A percentile compares a stretch with the other conserved stretches of the same genome.
Conservation (phyloP, 2,113 vertebrate species). For the Casuarius casuarius region DNA sequence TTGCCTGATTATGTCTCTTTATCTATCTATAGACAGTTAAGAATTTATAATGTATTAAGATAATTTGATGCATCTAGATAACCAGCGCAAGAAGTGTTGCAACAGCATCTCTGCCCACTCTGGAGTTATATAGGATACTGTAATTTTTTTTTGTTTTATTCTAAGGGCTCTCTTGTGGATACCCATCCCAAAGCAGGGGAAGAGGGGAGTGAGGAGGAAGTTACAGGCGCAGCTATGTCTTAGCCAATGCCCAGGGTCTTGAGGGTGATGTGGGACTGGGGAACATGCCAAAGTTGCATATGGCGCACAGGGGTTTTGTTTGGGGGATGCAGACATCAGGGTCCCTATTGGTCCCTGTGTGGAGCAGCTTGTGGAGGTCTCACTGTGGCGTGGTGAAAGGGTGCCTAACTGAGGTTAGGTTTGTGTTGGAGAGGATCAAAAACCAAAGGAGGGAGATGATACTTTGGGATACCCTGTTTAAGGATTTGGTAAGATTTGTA, state of each 20-base stretch:
- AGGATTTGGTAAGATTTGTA: rapidly evolving
- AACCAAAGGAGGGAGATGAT: not conserved
- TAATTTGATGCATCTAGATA: not conserved
- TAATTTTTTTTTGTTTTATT: not conserved
- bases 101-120: not conserved
- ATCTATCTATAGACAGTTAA: not conserved
- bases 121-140: not conserved
- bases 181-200: not conserved
- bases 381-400: not conserved
- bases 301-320: not conserved
- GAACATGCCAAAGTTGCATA: not conserved
- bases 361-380: not conserved
- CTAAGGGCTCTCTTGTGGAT: not conserved
- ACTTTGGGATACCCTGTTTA: not conserved
- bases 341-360: not conserved
- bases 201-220: not conserved
- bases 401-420: rapidly evolving
- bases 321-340: no score
- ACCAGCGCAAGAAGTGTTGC: not conserved
- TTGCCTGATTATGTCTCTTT: not conserved
- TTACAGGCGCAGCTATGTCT: not conserved
- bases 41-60: not conserved
- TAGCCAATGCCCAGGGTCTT: not conserved
- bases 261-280: not conserved
- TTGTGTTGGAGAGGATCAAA: not conserved